Conservation (phyloP, 2,888 invertebrate species). For the Ophonus ardosiacus region DNA sequence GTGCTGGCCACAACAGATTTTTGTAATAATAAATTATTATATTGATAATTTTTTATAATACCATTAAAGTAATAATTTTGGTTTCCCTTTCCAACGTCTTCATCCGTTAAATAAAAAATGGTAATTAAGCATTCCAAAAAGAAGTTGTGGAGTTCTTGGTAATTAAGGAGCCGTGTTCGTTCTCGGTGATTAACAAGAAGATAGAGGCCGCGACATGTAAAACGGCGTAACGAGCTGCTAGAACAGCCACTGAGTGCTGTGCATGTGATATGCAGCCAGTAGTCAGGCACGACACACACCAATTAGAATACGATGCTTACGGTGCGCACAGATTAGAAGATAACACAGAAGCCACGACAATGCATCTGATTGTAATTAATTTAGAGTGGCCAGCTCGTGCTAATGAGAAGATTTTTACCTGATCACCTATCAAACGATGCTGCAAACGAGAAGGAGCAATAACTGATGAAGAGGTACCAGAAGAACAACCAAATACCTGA, state of each 20-base stretch:
- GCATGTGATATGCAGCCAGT: conserved; percentile 64
- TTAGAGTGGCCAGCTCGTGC: conserved; percentile 29
- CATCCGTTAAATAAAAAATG: neutral
- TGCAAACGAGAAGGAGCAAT: neutral
- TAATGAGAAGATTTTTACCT: conserved; percentile 26
- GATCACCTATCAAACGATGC: conserved; percentile 3
- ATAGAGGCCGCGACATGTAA: conserved; percentile 67
- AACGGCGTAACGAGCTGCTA: conserved; percentile 68
- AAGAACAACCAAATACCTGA: too few species aligned
- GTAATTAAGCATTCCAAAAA: conserved; percentile 36
- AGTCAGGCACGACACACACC: conserved; percentile 63
- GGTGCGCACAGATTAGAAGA: conserved; percentile 68
- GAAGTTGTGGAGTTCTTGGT: conserved; percentile 37
- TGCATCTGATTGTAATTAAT: conserved; percentile 52
- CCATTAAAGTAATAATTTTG: neutral
- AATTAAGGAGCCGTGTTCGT: conserved; percentile 64
- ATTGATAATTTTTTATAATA: too few species aligned
- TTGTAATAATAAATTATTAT: too few species aligned
- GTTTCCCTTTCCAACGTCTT: neutral
- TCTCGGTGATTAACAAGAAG: conserved; percentile 70
- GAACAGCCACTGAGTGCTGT: conserved; percentile 62
- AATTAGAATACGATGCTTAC: conserved; percentile 70
- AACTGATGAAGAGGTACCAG: neutral
- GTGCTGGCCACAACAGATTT: too few species aligned
- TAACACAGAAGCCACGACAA: conserved; percentile 64